These are phyloP conservation scores for Campoletis sonorensis DNA, from an alignment of 1,140 invertebrate species.

Conservation along the genomic window DNA sequence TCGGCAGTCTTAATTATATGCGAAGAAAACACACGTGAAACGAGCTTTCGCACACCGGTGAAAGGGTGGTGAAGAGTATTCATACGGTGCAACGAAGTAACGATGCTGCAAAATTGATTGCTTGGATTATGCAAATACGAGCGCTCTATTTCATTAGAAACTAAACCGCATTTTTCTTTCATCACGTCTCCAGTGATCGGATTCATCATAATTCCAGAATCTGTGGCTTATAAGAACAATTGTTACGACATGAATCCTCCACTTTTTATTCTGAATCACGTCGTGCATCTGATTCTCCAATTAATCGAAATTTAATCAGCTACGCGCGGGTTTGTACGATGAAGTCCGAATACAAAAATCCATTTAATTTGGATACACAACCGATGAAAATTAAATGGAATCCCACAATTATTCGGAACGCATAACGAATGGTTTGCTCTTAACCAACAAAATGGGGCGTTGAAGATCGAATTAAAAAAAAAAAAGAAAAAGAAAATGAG, in stretches of 20 bases:
- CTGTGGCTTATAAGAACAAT: too few relatives aligned
- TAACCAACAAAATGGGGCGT: not conserved
- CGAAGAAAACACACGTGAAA: constrained; percentile 32
- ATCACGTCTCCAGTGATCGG: too few relatives aligned
- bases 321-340: too few relatives aligned
- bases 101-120: not conserved
- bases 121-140: too few relatives aligned
- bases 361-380: not conserved
- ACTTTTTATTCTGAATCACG: too few relatives aligned
- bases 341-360: too few relatives aligned
- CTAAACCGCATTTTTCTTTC: too few relatives aligned
- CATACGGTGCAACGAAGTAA: constrained; percentile 7
- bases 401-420: not conserved
- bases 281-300: too few relatives aligned
- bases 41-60: not conserved
- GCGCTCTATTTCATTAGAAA: too few relatives aligned
- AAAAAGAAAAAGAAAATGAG: constrained; percentile 51
- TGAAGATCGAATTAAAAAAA: constrained; percentile 48
- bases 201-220: too few relatives aligned
- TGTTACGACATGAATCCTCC: too few relatives aligned
- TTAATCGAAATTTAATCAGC: too few relatives aligned
- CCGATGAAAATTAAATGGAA: not conserved
- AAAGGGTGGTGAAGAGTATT: constrained; percentile 30
- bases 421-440: not conserved
- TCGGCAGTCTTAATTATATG: constrained; percentile 40